Evolutionary conservation across 2,113 vertebrate genomes (phyloP), one percentile per base, ranked within the genome.

Genomic region (Picathartes gymnocephalus): DNA sequence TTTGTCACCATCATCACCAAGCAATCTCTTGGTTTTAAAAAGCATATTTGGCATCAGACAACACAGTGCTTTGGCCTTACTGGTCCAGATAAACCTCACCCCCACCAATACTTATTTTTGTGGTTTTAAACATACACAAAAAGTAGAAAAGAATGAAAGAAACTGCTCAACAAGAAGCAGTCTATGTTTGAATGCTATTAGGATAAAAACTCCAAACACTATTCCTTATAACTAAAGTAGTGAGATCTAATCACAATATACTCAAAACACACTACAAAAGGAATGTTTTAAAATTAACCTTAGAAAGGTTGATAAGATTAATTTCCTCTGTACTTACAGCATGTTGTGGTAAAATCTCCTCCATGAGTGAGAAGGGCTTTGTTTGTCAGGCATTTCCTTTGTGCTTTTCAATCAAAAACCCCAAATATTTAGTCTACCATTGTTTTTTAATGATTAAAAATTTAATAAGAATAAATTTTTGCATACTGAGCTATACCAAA

Each of bases 381-480:
- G 6, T 73, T 61, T 48, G 22, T 45, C 39, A 71, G 30, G 24
- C 11, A 61, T 66, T 80, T 71, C 9, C 25, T 37, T 86, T 37
- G 68, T 1, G 2, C 10, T 42, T 80, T 44, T 40, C 23, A 47
- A 72, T 37, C 37, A 53, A 54, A 76, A 50, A 0, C 0, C 7
- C 4, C 13, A 37, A 45, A 61, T 66, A 85, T 39, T 69, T 69
- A 88, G 33, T 39, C 17, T 81, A 68, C 45, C 19, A 51, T 7
- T 53, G 28, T 24, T 44, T 81, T 93, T 71, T 62, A 78, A 24
- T 35, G 13, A 51, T 78, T 35, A 69, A 78, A 66, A 15, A 80
- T 21, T 8, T 24, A 92, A 71, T 42, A 39, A 39, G 11, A 86
- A 83, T 27, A 62, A 44, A 37, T 37, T 44, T 81, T 83, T 76